Evolutionary conservation across 2,113 vertebrate genomes (phyloP), one percentile per base, ranked within the genome.

Genomic region (Trinectes maculatus): DNA sequence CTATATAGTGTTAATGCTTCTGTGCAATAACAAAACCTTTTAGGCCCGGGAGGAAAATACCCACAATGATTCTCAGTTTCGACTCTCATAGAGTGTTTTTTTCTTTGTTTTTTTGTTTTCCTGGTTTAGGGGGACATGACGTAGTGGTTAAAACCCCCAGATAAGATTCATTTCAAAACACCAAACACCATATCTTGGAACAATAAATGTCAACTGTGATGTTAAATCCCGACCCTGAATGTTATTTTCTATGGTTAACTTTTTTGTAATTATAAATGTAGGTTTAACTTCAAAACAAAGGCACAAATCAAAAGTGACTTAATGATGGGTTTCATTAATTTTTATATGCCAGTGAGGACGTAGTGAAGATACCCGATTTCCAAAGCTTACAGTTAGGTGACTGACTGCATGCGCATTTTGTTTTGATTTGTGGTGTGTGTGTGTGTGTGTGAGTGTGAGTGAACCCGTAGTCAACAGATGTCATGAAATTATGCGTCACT

Each of bases 401-500:
- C n/a, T n/a, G n/a, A n/a, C n/a, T n/a, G n/a, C n/a, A n/a, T n/a
- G n/a, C n/a, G n/a, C n/a, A n/a, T n/a, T n/a, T n/a, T n/a, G n/a
- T n/a, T n/a, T n/a, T n/a, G n/a, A n/a, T n/a, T n/a, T n/a, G n/a
- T n/a, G n/a, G n/a, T n/a, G n/a, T n/a, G n/a, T n/a, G n/a, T n/a
- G n/a, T n/a, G n/a, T n/a, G n/a, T n/a, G 10, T 43, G 16, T 21
- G 3, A 18, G 33, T 66, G 13, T 25, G 28, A 57, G 31, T 26
- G 51, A 63, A 62, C n/a, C 26, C 42, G 1, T 18, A 9, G 12
- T 31, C 3, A 25, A 15, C 48, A 75, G 66, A 42, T 79, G 67
- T 67, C 25, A 31, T 31, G 34, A 37, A 55, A 19, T 4, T 26
- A 49, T 82, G 74, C 60, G 60, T 87, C 82, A 89, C 40, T 22